Base-by-base conservation (phyloP, 1,140 invertebrate species). In the Pygmarrhopalites habei region DNA sequence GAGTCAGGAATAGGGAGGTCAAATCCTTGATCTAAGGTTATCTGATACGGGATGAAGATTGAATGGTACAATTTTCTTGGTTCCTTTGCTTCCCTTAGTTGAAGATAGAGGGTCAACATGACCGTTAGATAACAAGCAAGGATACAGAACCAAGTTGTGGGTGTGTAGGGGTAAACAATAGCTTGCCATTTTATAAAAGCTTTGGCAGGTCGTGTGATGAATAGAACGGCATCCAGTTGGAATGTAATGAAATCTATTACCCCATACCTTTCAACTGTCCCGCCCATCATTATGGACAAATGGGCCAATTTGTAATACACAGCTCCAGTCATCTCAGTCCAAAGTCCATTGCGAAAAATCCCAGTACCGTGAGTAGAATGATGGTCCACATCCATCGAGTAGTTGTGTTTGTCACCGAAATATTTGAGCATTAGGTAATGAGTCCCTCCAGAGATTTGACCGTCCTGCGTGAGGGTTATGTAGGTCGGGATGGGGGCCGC, bases 291-390 rank as follows among this genome's bases (percentile, higher is more conserved):
- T 14, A 68, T 60, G 12, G 53, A 51, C 25, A 68, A 55, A 32
- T 68, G 62, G 5, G 43, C 58, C 25, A 43, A 35, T 25, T 59
- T 19, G n/a, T 58, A 23, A 10, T 64, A 47, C 4, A 64, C 59
- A 52, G 60, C 66, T n/a, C 62, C 62, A 2, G 64, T 46, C 66
- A 68, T 68, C 41, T 62, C 66, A 47, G n/a, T 59, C n/a, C 52
- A 35, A 3, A 29, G 23, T 23, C 66, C 66, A 28, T 68, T 60
- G 0, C 19, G n/a, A 10, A 32, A n/a, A 17, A 53, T 30, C 23
- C 66, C 66, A 28, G 47, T 57, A 19, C 66, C 66, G 4, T 62
- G 51, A n/a, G 2, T 32, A 2, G 55, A 32, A 12, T 46, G 26
- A 23, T 60, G 63, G 47, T 68, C 59, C 44, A 52, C 57, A 3